These are phyloP conservation scores for Campoletis raptor DNA, from an alignment of 2,888 invertebrate species.

Conservation along the genomic window DNA sequence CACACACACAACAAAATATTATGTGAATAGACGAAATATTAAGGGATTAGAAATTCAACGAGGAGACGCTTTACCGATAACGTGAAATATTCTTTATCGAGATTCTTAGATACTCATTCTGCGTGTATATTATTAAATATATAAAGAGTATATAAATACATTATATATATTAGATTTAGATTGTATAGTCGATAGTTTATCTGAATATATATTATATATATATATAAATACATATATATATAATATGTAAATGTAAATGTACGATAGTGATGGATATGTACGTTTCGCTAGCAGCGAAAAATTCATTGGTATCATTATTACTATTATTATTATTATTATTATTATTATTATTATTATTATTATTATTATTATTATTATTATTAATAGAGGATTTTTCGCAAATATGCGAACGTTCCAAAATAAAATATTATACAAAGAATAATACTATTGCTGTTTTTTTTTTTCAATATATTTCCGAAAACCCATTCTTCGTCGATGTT, in stretches of 20 bases:
- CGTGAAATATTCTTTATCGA: slow-evolving; percentile 15
- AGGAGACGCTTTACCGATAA: slow-evolving; percentile 29
- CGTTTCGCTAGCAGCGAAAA: slow-evolving; percentile 73
- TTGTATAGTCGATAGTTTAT: slow-evolving; percentile 76
- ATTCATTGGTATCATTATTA: slow-evolving; percentile 52
- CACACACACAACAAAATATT: slow-evolving; percentile 68
- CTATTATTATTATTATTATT: slow-evolving; percentile 71
- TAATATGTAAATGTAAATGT: slow-evolving; percentile 70
- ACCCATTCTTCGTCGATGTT: not conserved
- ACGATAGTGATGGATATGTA: slow-evolving; percentile 71
- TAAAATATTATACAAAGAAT: slow-evolving; percentile 77
- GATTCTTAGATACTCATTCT: slow-evolving; percentile 77
- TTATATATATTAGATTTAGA: slow-evolving; percentile 73
- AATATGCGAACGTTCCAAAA: slow-evolving; percentile 77
- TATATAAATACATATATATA: slow-evolving; percentile 70
- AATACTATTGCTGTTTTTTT: not conserved
- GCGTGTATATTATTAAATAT: slow-evolving; percentile 80
- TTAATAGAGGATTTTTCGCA: slow-evolving; percentile 76
- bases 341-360: slow-evolving; percentile 71
- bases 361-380: slow-evolving; percentile 71
- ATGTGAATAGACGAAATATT: slow-evolving; percentile 75
- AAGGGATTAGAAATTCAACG: slow-evolving; percentile 48
- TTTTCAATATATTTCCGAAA: not conserved
- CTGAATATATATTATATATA: slow-evolving; percentile 71
- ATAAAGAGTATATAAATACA: slow-evolving; percentile 71